Base-by-base conservation (phyloP, 2,888 invertebrate genomes). In the Unio pictorum region DNA sequence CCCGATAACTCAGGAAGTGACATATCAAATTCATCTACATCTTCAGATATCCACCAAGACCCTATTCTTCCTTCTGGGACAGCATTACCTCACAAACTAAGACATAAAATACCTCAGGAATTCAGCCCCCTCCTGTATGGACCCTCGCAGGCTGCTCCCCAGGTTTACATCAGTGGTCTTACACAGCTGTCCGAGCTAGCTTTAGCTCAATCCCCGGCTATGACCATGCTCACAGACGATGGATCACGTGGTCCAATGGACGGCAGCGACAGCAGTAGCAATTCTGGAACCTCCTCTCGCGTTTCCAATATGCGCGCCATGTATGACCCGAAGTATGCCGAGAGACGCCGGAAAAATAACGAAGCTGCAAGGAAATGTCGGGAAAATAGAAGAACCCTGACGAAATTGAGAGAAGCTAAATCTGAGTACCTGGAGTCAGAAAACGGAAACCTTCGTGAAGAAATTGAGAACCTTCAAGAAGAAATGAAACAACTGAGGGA, bases 401-500 rank as follows among this genome's bases (percentile, higher is more conserved):
- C 90, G 8, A 87, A 87, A 66, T 82, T 89, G 69, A 82, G 91
- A 8, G 88, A 89, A 59, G 88, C 87, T 66, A 87, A 90, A 67
- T 87, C 88, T 0, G 81, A 80, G 23, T 82, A 86, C 57, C 82
- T 91, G 64, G 91, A 91, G 77, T 80, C 76, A 4, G 91, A 91
- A 82, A 91, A 91, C 81, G 88, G 88, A 68, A 94, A 95, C 89
- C 92, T 97, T 20, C 84, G 88, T 59, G 78, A 85, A 26, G 95
- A 97, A 90, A 92, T 98, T 80, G 95, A 95, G 84, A 93, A 95
- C 82, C 93, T 98, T 34, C 96, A 96, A 56, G 95, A 95, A 1
- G 97, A 98, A 91, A 96, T 98, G 79, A 96, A 95, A 66, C 95
- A 94, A 78, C 93, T 98, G 11, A 96, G 96, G 79, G 90, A 89